A percentile compares a stretch with the other conserved stretches of the same genome.
Conservation (phyloP, 2,113 vertebrate genomes). For the Catagonus wagneri region DNA sequence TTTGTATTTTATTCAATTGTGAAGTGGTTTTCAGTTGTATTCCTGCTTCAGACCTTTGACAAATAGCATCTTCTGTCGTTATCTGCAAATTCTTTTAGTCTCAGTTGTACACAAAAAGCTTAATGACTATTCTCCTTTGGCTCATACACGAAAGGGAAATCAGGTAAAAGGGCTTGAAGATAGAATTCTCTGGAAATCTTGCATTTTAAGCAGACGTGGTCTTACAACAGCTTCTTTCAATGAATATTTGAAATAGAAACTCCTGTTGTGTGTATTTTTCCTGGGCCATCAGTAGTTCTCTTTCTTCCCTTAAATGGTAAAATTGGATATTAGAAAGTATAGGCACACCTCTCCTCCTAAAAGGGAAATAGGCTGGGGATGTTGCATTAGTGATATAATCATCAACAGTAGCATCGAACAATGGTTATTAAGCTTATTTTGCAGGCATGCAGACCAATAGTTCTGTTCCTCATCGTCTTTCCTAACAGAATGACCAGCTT, state of each 20-base stretch:
- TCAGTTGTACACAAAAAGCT: constrained; percentile 76
- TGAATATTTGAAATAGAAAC: constrained; percentile 72
- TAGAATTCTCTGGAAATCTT: constrained; percentile 78
- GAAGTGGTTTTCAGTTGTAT: constrained; percentile 60
- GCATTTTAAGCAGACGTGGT: constrained; percentile 78
- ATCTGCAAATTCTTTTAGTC: constrained; percentile 79
- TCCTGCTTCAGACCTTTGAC: constrained; percentile 79
- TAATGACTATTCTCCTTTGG: constrained; percentile 73
- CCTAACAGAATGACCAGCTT: background rate
- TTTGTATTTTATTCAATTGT: constrained; percentile 76
- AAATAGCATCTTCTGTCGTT: constrained; percentile 77
- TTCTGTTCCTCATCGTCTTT: background rate
- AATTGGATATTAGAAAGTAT: constrained; percentile 59
- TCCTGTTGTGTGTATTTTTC: constrained; percentile 59
- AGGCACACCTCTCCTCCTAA: constrained; percentile 56
- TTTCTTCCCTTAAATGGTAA: constrained; percentile 66
- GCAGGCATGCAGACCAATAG: background rate
- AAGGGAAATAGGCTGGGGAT: constrained; percentile 19
- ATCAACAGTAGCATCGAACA: constrained; percentile 32
- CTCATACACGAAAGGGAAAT: constrained; percentile 78
- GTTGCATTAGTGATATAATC: constrained; percentile 42
- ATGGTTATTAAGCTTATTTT: constrained; percentile 58
- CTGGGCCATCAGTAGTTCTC: constrained; percentile 60
- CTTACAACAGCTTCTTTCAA: constrained; percentile 72
- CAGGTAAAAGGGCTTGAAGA: constrained; percentile 77